Percentiles rank a stretch among this genome's conserved stretches.
Conservation (phyloP, 2,888 invertebrate species). For the Lomographa bimaculata region DNA sequence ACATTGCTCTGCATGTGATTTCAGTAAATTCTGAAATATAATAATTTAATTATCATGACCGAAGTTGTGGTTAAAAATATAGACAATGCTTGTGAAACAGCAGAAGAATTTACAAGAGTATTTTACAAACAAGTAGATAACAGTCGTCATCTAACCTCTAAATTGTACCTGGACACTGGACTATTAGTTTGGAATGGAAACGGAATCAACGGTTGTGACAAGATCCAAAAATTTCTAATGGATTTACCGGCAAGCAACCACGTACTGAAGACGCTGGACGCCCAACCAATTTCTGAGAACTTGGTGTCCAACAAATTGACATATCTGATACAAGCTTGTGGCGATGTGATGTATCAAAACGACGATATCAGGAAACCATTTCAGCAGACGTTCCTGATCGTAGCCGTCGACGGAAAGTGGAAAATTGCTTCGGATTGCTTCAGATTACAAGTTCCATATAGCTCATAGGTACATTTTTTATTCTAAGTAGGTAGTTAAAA, state of each 20-base stretch:
- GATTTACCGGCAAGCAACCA: slow-evolving; percentile 93
- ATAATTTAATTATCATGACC: too few relatives aligned
- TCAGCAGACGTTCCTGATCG: slow-evolving; percentile 94
- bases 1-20: too few relatives aligned
- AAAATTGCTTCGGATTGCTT: slow-evolving; percentile 96
- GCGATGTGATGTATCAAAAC: slow-evolving; percentile 89
- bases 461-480: slow-evolving; percentile 33
- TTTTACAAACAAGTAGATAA: slow-evolving; percentile 96
- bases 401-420: slow-evolving; percentile 95
- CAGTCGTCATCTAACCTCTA: slow-evolving; percentile 91
- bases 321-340: slow-evolving; percentile 92
- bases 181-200: slow-evolving; percentile 97
- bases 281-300: slow-evolving; percentile 92
- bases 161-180: slow-evolving; percentile 92
- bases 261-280: slow-evolving; percentile 90
- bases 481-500: too few relatives aligned
- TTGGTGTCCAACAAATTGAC: slow-evolving; percentile 91
- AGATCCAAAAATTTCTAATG: slow-evolving; percentile 93
- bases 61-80: slow-evolving; percentile 86
- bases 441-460: slow-evolving; percentile 87
- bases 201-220: slow-evolving; percentile 90
- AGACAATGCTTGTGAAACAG: slow-evolving; percentile 92
- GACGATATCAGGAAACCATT: slow-evolving; percentile 86
- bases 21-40: too few relatives aligned
- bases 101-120: slow-evolving; percentile 94